phyloP scores from a whole-genome alignment of 2,797 vertebrate species.

The Pipistrellus pygmaeus region DNA sequence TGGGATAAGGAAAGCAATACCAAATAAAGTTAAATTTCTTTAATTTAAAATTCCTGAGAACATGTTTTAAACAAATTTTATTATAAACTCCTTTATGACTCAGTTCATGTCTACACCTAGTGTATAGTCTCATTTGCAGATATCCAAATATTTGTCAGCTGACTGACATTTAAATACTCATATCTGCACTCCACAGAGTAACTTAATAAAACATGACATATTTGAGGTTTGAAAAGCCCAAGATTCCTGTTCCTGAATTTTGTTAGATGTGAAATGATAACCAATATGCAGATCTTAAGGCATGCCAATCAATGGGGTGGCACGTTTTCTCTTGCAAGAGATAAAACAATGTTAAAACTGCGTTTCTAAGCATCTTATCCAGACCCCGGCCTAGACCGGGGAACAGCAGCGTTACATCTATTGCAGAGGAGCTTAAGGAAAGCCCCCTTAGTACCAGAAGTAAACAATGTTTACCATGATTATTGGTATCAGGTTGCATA shows the following conservation, averaged over 20 bases:
- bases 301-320: neutral
- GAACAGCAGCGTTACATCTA: neutral
- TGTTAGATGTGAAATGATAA: neutral
- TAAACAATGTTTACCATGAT: neutral
- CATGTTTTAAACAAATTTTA: conserved; percentile 26
- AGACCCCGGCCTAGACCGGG: neutral
- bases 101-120: neutral
- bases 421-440: neutral
- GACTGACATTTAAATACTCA: neutral
- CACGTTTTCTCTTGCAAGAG: neutral
- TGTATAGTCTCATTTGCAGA: neutral
- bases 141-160: neutral
- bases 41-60: conserved; percentile 43
- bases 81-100: conserved; percentile 31
- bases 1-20: conserved; percentile 44
- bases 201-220: neutral
- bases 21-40: conserved; percentile 33
- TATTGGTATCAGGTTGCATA: neutral
- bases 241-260: neutral
- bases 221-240: neutral
- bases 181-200: neutral
- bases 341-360: neutral
- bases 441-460: neutral
- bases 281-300: neutral
- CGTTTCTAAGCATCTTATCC: neutral